These are phyloP conservation scores for Orcinus orca DNA, from an alignment of 2,113 vertebrate genomes.

Conservation along the genomic window DNA sequence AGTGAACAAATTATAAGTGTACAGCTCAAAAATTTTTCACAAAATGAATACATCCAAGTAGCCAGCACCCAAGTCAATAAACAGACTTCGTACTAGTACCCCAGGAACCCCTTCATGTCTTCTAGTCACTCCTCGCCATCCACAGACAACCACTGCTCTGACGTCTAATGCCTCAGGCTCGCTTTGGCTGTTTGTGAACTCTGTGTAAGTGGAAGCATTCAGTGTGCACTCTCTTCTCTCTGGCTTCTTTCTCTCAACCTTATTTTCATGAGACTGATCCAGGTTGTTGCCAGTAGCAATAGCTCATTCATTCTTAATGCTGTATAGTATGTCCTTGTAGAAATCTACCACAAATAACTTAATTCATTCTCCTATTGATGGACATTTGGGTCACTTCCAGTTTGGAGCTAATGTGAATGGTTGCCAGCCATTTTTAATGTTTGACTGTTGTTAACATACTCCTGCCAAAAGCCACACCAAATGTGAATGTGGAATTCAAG, in stretches of 20 bases:
- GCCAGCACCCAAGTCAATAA: not conserved
- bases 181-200: not conserved
- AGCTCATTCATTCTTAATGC: not conserved
- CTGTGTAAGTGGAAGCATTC: not conserved
- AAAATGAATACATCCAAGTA: not conserved
- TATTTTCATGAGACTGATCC: not conserved
- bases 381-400: constrained; percentile 16
- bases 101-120: not conserved
- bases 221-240: not conserved
- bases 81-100: not conserved
- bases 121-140: not conserved
- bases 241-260: not conserved
- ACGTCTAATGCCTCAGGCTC: not conserved
- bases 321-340: not conserved
- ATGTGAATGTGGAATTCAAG: constrained; percentile 17
- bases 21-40: not conserved
- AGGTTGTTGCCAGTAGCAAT: not conserved
- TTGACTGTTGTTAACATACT: not conserved
- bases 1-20: not conserved
- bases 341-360: not conserved
- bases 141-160: not conserved
- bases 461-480: not conserved
- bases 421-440: not conserved
- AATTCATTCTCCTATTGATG: not conserved
- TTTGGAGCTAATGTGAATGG: not conserved